Conservation (phyloP, 2,113 vertebrate species). For the Phasianus colchicus region DNA sequence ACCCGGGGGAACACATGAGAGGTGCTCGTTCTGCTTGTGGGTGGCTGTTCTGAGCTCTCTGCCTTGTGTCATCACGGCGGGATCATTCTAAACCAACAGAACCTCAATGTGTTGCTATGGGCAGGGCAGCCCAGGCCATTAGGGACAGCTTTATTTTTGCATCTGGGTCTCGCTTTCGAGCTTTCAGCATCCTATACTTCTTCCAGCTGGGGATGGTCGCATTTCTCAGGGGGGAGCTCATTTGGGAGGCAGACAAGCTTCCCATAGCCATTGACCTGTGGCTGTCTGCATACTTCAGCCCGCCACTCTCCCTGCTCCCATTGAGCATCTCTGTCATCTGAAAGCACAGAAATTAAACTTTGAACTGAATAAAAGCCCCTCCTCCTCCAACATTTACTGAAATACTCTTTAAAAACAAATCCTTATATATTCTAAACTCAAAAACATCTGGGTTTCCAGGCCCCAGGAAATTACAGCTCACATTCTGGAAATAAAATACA, state of each 20-base stretch:
- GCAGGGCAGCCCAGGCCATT: not conserved
- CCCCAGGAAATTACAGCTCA: constrained; percentile 75
- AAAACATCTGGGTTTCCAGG: constrained; percentile 72
- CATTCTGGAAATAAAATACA: constrained; percentile 57
- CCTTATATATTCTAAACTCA: constrained; percentile 3
- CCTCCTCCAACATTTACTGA: not conserved
- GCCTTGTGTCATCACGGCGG: not conserved
- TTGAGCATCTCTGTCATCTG: constrained; percentile 29
- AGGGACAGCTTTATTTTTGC: not conserved
- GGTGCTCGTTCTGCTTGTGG: not conserved
- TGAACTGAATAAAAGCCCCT: constrained; percentile 17
- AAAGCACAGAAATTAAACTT: constrained; percentile 44
- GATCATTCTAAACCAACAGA: not conserved
- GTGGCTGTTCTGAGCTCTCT: not conserved
- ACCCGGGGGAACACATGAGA: not conserved
- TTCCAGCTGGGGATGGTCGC: not conserved
- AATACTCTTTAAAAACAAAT: constrained; percentile 26
- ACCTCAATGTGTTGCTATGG: not conserved
- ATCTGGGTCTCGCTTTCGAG: not conserved
- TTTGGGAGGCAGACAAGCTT: constrained; percentile 60
- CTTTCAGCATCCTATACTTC: not conserved
- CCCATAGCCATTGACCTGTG: constrained; percentile 67
- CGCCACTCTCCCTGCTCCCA: constrained; percentile 10
- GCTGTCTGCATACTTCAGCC: constrained; percentile 70
- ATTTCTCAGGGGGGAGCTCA: constrained; percentile 20